A percentile compares a stretch with the other conserved stretches of the same genome.
phyloP scores from a whole-genome alignment of 2,888 invertebrate genomes.

The Mongoloraphidia duomilia region DNA sequence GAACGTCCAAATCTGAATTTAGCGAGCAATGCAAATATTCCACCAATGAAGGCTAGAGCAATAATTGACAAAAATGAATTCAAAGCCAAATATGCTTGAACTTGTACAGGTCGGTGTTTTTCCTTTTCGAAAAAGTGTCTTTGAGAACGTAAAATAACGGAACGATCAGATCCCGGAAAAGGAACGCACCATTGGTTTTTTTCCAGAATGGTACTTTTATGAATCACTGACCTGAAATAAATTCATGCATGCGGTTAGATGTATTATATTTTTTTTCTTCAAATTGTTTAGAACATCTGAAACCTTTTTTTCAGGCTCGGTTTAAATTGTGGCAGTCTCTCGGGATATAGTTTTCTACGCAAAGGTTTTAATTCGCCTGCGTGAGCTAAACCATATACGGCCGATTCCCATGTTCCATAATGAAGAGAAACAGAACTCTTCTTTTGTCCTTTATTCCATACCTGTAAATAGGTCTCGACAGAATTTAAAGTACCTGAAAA shows the following conservation, averaged over 20 bases:
- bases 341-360: constrained; percentile 51
- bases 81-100: constrained; percentile 47
- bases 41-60: constrained; percentile 37
- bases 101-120: constrained; percentile 61
- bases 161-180: constrained; percentile 71
- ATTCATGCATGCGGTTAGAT: constrained; percentile 13
- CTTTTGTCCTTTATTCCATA: constrained; percentile 22
- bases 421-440: constrained; percentile 43
- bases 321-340: constrained; percentile 42
- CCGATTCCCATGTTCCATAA: constrained; percentile 82
- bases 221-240: constrained; percentile 33
- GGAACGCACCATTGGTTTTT: constrained; percentile 48
- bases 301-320: constrained; percentile 43
- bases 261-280: neutral
- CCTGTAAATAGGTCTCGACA: constrained; percentile 52
- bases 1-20: constrained; percentile 46
- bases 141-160: constrained; percentile 72
- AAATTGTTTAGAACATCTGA: neutral
- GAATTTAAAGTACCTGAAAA: constrained; percentile 56
- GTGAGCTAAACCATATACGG: constrained; percentile 61
- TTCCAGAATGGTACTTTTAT: constrained; percentile 25
- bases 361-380: constrained; percentile 45
- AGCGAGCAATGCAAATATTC: constrained; percentile 44
- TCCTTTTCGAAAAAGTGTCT: constrained; percentile 51
- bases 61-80: constrained; percentile 38